Conservation (phyloP, 2,888 invertebrate species). For the Ophraella communa region DNA sequence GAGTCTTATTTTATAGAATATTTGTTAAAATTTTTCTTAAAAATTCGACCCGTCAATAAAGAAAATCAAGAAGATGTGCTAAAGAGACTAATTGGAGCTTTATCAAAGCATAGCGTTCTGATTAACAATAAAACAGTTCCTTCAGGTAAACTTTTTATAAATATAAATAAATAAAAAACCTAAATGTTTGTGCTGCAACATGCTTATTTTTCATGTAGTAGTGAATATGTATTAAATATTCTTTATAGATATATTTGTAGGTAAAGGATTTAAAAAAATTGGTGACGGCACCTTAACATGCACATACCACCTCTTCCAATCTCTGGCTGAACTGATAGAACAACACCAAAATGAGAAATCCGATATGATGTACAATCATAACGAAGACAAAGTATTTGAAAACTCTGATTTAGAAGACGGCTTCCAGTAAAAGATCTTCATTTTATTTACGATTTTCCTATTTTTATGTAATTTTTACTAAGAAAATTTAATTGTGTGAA, state of each 20-base stretch:
- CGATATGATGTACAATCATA: slow-evolving; percentile 31
- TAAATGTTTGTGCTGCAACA: too few relatives aligned
- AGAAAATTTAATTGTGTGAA: background rate
- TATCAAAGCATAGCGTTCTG: slow-evolving; percentile 70
- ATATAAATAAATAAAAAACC: background rate
- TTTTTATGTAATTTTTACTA: background rate
- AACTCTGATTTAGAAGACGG: slow-evolving; percentile 32
- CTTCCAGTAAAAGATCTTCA: slow-evolving; percentile 26
- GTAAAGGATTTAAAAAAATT: slow-evolving; percentile 61
- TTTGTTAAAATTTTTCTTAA: slow-evolving; percentile 71
- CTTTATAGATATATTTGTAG: slow-evolving; percentile 42
- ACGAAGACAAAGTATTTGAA: slow-evolving; percentile 42
- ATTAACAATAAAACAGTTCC: slow-evolving; percentile 61
- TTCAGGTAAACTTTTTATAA: slow-evolving; percentile 50
- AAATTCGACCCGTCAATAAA: slow-evolving; percentile 69
- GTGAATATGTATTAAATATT: too few relatives aligned
- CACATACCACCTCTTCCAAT: slow-evolving; percentile 63
- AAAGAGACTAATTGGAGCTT: slow-evolving; percentile 69
- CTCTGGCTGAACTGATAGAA: slow-evolving; percentile 63
- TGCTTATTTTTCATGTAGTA: too few relatives aligned
- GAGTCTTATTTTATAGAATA: slow-evolving; percentile 75
- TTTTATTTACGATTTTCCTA: background rate
- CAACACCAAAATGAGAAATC: slow-evolving; percentile 55
- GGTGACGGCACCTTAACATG: slow-evolving; percentile 67
- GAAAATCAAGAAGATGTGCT: slow-evolving; percentile 68